Conservation (phyloP, 2,113 vertebrate genomes). For the Coturnix japonica region DNA sequence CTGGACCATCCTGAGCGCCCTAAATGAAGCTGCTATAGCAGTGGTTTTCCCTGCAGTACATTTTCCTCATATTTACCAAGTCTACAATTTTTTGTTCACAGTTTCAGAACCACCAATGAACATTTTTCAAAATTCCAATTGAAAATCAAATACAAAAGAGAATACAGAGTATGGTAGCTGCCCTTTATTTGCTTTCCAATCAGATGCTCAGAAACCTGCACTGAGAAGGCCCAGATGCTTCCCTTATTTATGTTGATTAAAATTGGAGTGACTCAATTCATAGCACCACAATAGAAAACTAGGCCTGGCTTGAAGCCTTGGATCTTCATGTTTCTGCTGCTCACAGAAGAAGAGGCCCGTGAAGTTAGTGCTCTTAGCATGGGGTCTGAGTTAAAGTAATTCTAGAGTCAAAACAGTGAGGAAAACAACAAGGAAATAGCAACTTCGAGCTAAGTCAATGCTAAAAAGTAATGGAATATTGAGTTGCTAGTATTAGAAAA, state of each 20-base stretch:
- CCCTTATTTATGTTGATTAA: not conserved
- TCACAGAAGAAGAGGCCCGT: not conserved
- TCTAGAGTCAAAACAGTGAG: not conserved
- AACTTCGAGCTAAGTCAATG: not conserved
- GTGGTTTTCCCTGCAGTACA: not conserved
- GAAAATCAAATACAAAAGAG: not conserved
- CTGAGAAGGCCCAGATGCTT: not conserved
- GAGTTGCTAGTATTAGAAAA: not conserved
- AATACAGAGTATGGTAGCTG: not conserved
- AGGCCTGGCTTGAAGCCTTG: slow-evolving; percentile 5
- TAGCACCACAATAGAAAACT: slow-evolving; percentile 11
- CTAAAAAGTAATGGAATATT: not conserved
- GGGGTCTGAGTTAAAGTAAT: slow-evolving; percentile 11
- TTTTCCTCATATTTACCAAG: not conserved
- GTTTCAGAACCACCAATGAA: not conserved
- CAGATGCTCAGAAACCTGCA: not conserved
- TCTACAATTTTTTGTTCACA: not conserved
- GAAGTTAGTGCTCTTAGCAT: slow-evolving; percentile 11
- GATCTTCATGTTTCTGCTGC: slow-evolving; percentile 31
- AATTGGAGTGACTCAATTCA: slow-evolving; percentile 6
- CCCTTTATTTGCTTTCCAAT: not conserved
- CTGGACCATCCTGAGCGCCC: not conserved
- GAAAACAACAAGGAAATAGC: slow-evolving; percentile 16
- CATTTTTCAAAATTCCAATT: not conserved
- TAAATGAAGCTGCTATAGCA: not conserved